Percentiles rank a stretch among this genome's conserved stretches.
Evolutionary conservation across 2,888 invertebrate species (phyloP).

Genomic region (Troides oblongomaculatus): DNA sequence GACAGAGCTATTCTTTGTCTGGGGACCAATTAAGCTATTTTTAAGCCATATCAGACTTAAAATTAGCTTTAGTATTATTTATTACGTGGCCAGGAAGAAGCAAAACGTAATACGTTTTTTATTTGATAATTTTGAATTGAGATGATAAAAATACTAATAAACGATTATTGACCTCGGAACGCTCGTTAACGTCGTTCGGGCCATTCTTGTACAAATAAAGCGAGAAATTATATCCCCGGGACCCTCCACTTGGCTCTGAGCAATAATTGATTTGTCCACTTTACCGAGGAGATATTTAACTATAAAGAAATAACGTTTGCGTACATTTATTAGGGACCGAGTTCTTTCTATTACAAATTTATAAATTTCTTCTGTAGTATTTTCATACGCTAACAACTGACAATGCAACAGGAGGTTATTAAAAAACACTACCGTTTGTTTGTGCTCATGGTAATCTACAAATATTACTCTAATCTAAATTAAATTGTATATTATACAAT

Average conservation of each 20-base stretch:
- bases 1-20: no score
- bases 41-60: no score
- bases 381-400: background rate
- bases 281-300: constrained; percentile 21
- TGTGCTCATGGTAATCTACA: no score
- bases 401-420: no score
- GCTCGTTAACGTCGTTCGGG: constrained; percentile 28
- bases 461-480: no score
- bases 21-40: no score
- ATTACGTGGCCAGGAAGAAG: no score
- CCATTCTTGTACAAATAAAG: constrained; percentile 29
- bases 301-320: constrained; percentile 9
- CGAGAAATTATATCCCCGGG: constrained; percentile 27
- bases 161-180: constrained; percentile 19
- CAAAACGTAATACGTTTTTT: background rate
- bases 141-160: constrained; percentile 28
- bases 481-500: no score
- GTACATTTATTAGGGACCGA: constrained; percentile 11
- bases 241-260: constrained; percentile 20
- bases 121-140: constrained; percentile 21
- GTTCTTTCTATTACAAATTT: background rate
- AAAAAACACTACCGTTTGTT: no score
- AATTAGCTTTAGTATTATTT: no score
- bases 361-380: background rate
- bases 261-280: constrained; percentile 31